Percentiles rank a stretch among this genome's conserved stretches.
Conservation (phyloP, 2,888 invertebrate species). For the Ganaspis brasiliensis region DNA sequence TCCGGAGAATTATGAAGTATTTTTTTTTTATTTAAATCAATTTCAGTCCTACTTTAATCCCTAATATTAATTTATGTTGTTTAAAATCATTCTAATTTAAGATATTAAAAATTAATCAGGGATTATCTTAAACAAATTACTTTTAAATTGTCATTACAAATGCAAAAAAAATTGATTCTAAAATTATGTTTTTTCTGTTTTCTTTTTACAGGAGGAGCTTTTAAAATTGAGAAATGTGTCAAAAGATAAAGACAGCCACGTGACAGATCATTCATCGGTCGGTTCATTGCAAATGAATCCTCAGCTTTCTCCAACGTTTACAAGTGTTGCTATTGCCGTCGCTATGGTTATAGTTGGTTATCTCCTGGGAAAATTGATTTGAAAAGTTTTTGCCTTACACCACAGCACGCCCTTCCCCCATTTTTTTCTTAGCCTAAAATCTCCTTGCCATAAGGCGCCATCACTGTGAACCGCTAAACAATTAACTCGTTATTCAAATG, state of each 20-base stretch:
- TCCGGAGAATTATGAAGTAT: no score
- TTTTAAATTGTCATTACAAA: no score
- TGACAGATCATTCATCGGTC: slow-evolving; percentile 67
- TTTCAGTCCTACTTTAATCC: no score
- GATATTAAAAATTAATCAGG: no score
- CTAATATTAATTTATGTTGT: no score
- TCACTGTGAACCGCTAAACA: slow-evolving; percentile 31
- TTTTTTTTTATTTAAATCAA: no score
- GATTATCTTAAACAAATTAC: no score
- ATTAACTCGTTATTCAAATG: slow-evolving; percentile 38
- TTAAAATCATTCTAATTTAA: no score
- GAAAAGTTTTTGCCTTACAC: slow-evolving; percentile 72
- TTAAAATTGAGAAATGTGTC: slow-evolving; percentile 74
- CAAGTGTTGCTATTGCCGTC: slow-evolving; percentile 69
- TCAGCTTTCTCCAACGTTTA: slow-evolving; percentile 61
- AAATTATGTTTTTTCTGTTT: slow-evolving; percentile 34
- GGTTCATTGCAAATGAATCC: slow-evolving; percentile 66
- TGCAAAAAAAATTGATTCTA: not conserved
- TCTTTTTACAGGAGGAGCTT: slow-evolving; percentile 74
- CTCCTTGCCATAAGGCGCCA: slow-evolving; percentile 29
- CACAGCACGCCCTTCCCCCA: slow-evolving; percentile 70
- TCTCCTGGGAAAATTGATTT: slow-evolving; percentile 78
- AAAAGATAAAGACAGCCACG: slow-evolving; percentile 70
- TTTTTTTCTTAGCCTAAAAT: slow-evolving; percentile 63
- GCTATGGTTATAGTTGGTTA: slow-evolving; percentile 77